Base-by-base conservation (phyloP, 2,888 invertebrate species). In the Andricus quercusramuli region DNA sequence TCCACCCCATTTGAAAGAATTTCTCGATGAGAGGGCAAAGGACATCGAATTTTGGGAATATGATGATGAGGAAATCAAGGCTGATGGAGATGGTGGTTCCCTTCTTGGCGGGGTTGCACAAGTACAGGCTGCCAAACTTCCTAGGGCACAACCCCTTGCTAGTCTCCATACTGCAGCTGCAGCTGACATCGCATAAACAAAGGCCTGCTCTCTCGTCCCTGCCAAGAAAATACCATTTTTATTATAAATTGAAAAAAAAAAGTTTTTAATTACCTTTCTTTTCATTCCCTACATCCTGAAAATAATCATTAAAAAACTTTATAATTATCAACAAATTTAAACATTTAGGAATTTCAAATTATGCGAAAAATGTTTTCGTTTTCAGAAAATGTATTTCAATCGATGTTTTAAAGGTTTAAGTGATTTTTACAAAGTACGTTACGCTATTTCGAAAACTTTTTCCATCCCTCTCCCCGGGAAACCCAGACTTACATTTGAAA, bases 201-300 rank as follows among this genome's bases (percentile, higher is more conserved):
- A 97, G 0, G 97, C 97, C 92, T 97, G 97, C 91, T 97, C 97
- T 82, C 96, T 94, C 22, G 97, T 97, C 77, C 97, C 97, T 97
- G 93, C 22, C 20, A 51, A 51, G 47, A 37, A 37, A 37, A 62
- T 37, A 8, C 13, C 9, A 77, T 17, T 62, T 8, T 62, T 17
- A 25, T 41, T 22, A 22, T 17, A 11, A 41, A 15, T 22, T 68
- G 17, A 47, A 17, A 17, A 5, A 47, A 47, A 47, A 1, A 15
- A 17, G 17, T 17, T 5, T 47, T 47, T 47, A 13, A 17, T 17
- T 17, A 17, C 1, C 17, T 17, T 44, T 47, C 1, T 47, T 47
- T 47, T 47, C 5, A 47, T 17, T 47, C 5, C 1, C 17, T 47
- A 13, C 6, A 47, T 6, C 17, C 17, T 47, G 6, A 47, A 47